These are phyloP conservation scores for Apodemia mormo DNA, from an alignment of 2,888 invertebrate species.

Conservation along the genomic window DNA sequence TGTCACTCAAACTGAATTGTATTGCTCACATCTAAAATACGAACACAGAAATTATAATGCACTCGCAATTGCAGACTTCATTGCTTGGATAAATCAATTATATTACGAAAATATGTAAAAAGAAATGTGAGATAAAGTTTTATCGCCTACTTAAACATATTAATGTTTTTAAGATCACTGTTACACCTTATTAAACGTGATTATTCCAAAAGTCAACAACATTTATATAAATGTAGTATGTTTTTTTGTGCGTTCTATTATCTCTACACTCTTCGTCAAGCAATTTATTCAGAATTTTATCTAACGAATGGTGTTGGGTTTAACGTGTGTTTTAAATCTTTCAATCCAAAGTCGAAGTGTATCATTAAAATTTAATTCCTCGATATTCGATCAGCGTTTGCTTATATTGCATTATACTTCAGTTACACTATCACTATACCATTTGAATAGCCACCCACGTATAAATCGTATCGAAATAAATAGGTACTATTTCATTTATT, in stretches of 20 bases:
- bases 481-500: slow-evolving; percentile 15
- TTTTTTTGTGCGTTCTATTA: no score
- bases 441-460: slow-evolving; percentile 10
- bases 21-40: slow-evolving; percentile 6
- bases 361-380: background rate
- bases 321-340: background rate
- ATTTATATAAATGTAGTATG: no score
- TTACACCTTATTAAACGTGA: no score
- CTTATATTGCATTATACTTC: no score
- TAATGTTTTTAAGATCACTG: no score
- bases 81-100: background rate
- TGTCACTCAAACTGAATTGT: slow-evolving; percentile 23
- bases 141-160: no score
- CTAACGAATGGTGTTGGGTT: no score
- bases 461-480: background rate
- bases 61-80: slow-evolving; percentile 15
- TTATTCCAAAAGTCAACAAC: no score
- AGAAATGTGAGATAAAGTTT: background rate
- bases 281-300: no score
- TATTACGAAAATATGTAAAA: background rate
- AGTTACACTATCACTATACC: slow-evolving; percentile 1
- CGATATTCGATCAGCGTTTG: no score
- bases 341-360: background rate
- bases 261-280: no score
- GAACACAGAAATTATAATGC: slow-evolving; percentile 15